These are phyloP conservation scores for Chouioia cunea DNA, from an alignment of 2,888 invertebrate genomes.

Conservation along the genomic window DNA sequence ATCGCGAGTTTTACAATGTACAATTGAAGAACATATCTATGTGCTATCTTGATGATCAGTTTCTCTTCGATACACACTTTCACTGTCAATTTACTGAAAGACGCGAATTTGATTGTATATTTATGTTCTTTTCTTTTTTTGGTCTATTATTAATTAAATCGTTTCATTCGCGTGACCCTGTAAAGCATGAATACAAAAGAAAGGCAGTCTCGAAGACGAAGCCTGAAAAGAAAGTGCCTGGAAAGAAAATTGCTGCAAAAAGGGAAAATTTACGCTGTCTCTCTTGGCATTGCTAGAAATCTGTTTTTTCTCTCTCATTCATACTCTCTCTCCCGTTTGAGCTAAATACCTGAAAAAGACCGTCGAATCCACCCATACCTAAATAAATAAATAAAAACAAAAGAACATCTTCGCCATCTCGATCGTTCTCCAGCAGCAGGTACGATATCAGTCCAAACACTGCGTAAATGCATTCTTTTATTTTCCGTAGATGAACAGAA, in stretches of 20 bases:
- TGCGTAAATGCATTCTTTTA: constrained; percentile 6
- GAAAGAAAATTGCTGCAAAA: constrained; percentile 57
- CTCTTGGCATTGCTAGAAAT: constrained; percentile 52
- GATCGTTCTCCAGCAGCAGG: constrained; percentile 43
- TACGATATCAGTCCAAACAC: constrained; percentile 42
- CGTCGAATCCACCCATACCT: constrained; percentile 37
- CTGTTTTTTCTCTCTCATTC: constrained; percentile 14
- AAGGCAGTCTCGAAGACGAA: constrained; percentile 56
- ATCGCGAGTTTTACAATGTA: neutral
- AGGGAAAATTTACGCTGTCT: constrained; percentile 29
- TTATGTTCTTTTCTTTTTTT: no score
- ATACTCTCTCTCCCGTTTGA: constrained; percentile 42
- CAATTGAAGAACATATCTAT: neutral
- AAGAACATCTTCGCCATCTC: constrained; percentile 45
- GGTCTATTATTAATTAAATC: no score
- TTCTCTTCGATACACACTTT: constrained; percentile 41
- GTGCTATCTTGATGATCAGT: constrained; percentile 36
- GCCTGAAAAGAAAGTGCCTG: constrained; percentile 68
- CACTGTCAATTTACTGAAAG: constrained; percentile 45
- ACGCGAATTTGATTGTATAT: constrained; percentile 40
- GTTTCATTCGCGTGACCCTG: constrained; percentile 59
- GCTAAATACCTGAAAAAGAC: constrained; percentile 58
- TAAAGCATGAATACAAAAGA: constrained; percentile 58
- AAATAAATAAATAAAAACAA: constrained; percentile 44
- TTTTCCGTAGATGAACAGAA: constrained; percentile 6